These are phyloP conservation scores for Microctonus hyperodae DNA, from an alignment of 2,888 invertebrate species.

Conservation along the genomic window DNA sequence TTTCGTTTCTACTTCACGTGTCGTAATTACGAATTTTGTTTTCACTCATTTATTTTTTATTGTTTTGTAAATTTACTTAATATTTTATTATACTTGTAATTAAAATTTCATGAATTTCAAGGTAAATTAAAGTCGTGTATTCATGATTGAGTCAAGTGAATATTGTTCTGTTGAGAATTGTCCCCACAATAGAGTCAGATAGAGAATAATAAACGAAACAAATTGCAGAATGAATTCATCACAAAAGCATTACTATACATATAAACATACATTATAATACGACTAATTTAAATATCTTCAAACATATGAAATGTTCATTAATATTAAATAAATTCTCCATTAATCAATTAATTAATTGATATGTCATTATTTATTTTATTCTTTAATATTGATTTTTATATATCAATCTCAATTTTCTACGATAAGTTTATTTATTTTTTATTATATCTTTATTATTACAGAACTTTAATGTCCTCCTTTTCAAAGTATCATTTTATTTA, in stretches of 20 bases:
- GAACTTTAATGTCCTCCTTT: too few relatives aligned
- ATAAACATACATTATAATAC: background rate
- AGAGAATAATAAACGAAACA: background rate
- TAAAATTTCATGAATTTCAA: slow-evolving; percentile 22
- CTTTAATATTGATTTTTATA: too few relatives aligned
- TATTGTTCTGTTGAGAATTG: background rate
- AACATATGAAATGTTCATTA: background rate
- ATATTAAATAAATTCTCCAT: background rate
- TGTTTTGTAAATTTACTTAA: background rate
- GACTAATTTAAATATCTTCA: background rate
- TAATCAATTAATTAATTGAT: too few relatives aligned
- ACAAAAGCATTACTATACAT: background rate
- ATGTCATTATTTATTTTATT: too few relatives aligned
- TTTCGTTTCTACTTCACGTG: too few relatives aligned
- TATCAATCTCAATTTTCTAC: too few relatives aligned
- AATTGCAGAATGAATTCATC: background rate
- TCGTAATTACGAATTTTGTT: too few relatives aligned
- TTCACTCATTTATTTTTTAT: slow-evolving; percentile 1
- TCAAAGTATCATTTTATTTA: too few relatives aligned
- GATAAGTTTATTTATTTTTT: too few relatives aligned
- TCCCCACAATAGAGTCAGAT: background rate
- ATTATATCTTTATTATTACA: too few relatives aligned
- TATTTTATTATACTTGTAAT: slow-evolving; percentile 1
- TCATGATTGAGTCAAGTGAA: background rate
- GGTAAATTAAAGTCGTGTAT: slow-evolving; percentile 23